Base-by-base conservation (phyloP, 2,888 invertebrate genomes). In the Drosophila borborema region DNA sequence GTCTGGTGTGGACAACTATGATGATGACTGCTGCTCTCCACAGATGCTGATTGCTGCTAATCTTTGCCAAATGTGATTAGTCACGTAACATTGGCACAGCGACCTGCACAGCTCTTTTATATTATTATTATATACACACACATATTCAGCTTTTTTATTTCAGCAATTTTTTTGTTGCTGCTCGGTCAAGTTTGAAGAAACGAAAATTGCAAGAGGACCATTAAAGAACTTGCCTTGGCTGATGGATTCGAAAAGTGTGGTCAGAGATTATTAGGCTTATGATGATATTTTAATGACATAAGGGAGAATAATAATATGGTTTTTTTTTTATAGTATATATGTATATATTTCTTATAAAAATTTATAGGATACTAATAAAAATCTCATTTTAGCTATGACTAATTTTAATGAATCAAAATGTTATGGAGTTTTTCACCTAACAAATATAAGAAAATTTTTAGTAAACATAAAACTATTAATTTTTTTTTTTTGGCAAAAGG, bases 41-140 rank as follows among this genome's bases (percentile, higher is more conserved):
- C 67, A 54, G 71, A 75, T 69, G 86, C 81, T 90, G 86, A 90
- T 86, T 86, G 88, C 80, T 78, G 88, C 77, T 90, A 83, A 91
- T 90, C 89, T 90, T 73, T 59, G 78, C 63, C 74, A 89, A 90
- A 86, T 90, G 89, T 82, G 90, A 90, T 91, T 91, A 90, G 89
- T 90, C 89, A 89, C 91, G 89, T 90, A 84, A 89, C 88, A 75
- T 90, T 78, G 81, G 81, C 81, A 75, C 74, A 48, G 62, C 83
- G 77, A 80, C 81, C 80, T 56, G 76, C 34, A 55, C 72, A 68
- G 64, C 49, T 48, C 38, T 68, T 66, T 66, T 66, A 38, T 63
- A 36, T 45, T 58, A 45, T 38, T 61, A 31, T 40, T 49, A 45
- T 58, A 63, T 9, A 31, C 10, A 54, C 14, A 43, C n/a, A 38